phyloP scores from a whole-genome alignment of 2,113 vertebrate genomes.

The Eclectus roratus region DNA sequence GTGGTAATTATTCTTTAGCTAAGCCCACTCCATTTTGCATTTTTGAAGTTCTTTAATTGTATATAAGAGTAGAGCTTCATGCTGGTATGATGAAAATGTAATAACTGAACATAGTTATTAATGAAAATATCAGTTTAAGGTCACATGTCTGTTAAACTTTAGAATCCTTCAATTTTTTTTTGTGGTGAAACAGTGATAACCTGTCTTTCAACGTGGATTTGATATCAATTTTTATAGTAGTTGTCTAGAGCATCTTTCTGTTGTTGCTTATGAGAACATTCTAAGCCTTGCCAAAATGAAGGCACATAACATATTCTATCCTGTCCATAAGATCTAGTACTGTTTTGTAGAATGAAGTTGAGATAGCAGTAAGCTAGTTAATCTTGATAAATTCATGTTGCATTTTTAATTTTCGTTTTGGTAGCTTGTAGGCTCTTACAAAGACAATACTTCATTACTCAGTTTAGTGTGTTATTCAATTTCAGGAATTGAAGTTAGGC shows the following conservation, averaged over 20 bases:
- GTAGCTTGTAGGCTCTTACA: background rate
- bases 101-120: background rate
- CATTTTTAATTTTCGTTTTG: background rate
- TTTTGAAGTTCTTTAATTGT: background rate
- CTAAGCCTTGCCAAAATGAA: background rate
- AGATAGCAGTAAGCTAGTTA: background rate
- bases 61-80: background rate
- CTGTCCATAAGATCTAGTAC: background rate
- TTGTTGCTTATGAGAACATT: background rate
- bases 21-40: background rate
- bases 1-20: background rate
- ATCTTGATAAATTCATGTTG: background rate
- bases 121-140: background rate
- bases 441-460: background rate
- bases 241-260: background rate
- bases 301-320: rapidly evolving
- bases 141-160: background rate
- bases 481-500: background rate
- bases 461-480: background rate
- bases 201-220: background rate
- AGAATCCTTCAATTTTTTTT: background rate
- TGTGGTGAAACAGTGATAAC: background rate
- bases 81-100: background rate
- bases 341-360: background rate
- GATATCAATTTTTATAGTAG: background rate